phyloP scores from a whole-genome alignment of 1,140 invertebrate genomes.

The Thereuonema tuberculata region DNA sequence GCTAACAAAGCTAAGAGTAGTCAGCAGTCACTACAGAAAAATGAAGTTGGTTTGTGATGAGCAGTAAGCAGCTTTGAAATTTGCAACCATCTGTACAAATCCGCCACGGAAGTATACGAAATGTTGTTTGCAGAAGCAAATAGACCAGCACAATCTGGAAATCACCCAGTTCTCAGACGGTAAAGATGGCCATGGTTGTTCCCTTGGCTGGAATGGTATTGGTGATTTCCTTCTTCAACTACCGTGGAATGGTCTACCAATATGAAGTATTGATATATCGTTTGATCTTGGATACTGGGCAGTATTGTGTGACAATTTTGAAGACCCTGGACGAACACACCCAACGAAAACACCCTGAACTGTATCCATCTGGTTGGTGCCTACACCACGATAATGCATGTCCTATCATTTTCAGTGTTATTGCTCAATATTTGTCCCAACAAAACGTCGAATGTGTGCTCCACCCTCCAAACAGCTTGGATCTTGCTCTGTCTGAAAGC shows the following conservation, averaged over 20 bases:
- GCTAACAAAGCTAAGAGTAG: no score
- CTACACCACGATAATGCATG: neutral
- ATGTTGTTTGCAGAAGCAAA: no score
- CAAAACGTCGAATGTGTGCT: neutral
- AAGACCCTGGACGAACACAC: neutral
- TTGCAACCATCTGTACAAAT: no score
- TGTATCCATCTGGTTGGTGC: no score
- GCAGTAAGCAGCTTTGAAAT: no score
- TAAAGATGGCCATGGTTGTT: neutral
- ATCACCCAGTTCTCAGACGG: neutral
- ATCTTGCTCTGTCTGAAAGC: neutral
- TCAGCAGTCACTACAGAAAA: no score
- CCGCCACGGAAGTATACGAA: no score
- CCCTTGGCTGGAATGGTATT: neutral
- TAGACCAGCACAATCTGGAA: neutral
- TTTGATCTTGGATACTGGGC: neutral
- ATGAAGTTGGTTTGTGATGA: no score
- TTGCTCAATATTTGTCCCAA: neutral
- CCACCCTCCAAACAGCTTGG: neutral
- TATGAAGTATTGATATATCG: no score
- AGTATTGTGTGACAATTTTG: neutral
- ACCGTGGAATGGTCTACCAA: neutral
- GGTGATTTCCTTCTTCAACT: neutral
- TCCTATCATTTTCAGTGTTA: neutral
- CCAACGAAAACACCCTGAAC: neutral